A percentile compares a stretch with the other conserved stretches of the same genome.
These are phyloP conservation scores for Hypolimnas misippus DNA, from an alignment of 2,888 invertebrate species.

Conservation along the genomic window DNA sequence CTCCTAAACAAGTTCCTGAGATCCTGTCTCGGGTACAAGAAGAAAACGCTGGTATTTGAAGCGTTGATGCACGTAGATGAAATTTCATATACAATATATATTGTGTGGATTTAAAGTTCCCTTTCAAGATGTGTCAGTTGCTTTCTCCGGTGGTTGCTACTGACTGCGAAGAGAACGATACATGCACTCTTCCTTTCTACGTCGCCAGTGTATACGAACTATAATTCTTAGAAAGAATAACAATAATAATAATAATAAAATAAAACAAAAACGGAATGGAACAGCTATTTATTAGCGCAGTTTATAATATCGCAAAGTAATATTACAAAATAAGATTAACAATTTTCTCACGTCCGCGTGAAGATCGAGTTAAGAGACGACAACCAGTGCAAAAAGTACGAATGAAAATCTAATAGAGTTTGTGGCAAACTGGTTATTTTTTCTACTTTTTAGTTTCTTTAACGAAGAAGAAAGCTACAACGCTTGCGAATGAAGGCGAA, in stretches of 20 bases:
- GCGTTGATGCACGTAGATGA: conserved; percentile 9
- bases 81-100: conserved; percentile 20
- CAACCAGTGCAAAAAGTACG: conserved; percentile 79
- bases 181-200: conserved; percentile 82
- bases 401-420: conserved; percentile 81
- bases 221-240: conserved; percentile 12
- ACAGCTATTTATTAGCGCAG: conserved; percentile 34
- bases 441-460: conserved; percentile 76
- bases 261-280: conserved; percentile 38
- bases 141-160: conserved; percentile 78
- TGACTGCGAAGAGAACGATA: conserved; percentile 53
- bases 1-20: conserved; percentile 62
- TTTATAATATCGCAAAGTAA: conserved; percentile 59
- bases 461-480: conserved; percentile 73
- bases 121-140: conserved; percentile 76
- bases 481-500: conserved; percentile 74
- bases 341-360: conserved; percentile 79
- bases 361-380: conserved; percentile 77
- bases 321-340: conserved; percentile 73
- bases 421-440: conserved; percentile 79
- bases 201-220: conserved; percentile 45
- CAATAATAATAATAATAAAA: background rate
- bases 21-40: conserved; percentile 64
- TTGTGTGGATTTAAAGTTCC: conserved; percentile 74
- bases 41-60: conserved; percentile 60